Evolutionary conservation across 1,140 invertebrate species (phyloP).

Genomic region (Dendrolimus punctatus): DNA sequence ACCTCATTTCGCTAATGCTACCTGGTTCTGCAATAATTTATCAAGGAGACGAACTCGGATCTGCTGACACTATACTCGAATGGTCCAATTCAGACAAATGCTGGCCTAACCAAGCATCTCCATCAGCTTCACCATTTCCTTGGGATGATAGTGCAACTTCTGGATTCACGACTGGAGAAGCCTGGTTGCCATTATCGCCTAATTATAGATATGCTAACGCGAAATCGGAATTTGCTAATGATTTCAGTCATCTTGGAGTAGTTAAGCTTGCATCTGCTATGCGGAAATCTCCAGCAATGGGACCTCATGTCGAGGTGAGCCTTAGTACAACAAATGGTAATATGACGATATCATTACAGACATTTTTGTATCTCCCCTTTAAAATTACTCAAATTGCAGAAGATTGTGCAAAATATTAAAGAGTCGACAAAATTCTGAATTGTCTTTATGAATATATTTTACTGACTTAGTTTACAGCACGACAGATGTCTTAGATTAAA

Average conservation of each 20-base stretch:
- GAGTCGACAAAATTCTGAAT: too few relatives aligned
- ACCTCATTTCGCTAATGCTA: conserved; percentile 74
- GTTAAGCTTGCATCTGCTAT: conserved; percentile 45
- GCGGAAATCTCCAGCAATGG: conserved; percentile 50
- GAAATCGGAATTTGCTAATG: conserved; percentile 55
- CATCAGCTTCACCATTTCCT: conserved; percentile 77
- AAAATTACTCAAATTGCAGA: not conserved
- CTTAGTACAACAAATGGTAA: not conserved
- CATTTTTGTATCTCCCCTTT: not conserved
- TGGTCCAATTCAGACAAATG: conserved; percentile 35
- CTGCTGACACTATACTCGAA: conserved; percentile 71
- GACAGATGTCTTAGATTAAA: too few relatives aligned
- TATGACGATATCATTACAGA: not conserved
- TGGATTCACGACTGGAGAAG: conserved; percentile 65
- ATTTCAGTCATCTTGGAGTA: conserved; percentile 49
- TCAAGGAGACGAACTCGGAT: conserved; percentile 83
- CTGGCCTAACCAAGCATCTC: conserved; percentile 26
- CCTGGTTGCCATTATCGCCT: conserved; percentile 74
- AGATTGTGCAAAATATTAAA: too few relatives aligned
- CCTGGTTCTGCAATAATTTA: conserved; percentile 79
- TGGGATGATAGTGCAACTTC: conserved; percentile 77
- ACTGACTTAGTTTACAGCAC: too few relatives aligned
- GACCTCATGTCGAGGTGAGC: conserved; percentile 47
- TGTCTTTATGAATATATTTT: too few relatives aligned
- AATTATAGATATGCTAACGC: conserved; percentile 74